Evolutionary conservation across 2,888 invertebrate genomes (phyloP).

Genomic region (Anagyrus pseudococci): DNA sequence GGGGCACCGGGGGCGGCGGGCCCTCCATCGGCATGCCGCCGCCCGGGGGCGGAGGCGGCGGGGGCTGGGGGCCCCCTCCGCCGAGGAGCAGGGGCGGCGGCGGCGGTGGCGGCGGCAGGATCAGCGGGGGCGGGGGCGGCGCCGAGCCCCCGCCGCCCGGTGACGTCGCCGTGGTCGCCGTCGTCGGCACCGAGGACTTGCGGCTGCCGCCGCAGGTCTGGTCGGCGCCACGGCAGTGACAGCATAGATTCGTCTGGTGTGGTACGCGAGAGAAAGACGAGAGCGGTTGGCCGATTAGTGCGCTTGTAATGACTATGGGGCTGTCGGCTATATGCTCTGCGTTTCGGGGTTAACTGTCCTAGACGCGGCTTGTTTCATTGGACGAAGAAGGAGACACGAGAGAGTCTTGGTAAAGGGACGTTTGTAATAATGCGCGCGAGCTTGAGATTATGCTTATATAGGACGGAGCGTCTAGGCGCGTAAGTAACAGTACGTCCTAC

Average conservation of each 20-base stretch:
- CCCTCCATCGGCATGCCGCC: constrained; percentile 1
- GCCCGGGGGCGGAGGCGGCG: constrained; percentile 44
- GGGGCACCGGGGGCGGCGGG: constrained; percentile 50
- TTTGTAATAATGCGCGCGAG: too few species aligned
- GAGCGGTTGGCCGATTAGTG: too few species aligned
- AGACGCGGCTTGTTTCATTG: too few species aligned
- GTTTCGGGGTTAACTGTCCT: too few species aligned
- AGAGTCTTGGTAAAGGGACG: too few species aligned
- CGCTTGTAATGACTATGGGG: too few species aligned
- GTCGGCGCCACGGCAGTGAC: constrained; percentile 58
- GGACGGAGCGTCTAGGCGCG: too few species aligned
- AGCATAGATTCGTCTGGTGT: constrained; percentile 60
- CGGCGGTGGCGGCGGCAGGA: constrained; percentile 44
- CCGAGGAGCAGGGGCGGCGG: constrained; percentile 58
- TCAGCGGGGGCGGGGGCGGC: constrained; percentile 13
- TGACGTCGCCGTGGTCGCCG: constrained; percentile 52
- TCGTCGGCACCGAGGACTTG: constrained; percentile 56
- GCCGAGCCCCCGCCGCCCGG: constrained; percentile 55
- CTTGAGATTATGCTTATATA: too few species aligned
- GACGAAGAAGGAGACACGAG: too few species aligned
- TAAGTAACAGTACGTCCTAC: too few species aligned
- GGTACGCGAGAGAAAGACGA: background rate
- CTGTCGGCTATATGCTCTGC: too few species aligned
- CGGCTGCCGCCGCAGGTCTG: constrained; percentile 55
- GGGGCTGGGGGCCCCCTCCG: too few species aligned